These are phyloP conservation scores for Lerema accius DNA, from an alignment of 1,140 invertebrate species.

Conservation along the genomic window DNA sequence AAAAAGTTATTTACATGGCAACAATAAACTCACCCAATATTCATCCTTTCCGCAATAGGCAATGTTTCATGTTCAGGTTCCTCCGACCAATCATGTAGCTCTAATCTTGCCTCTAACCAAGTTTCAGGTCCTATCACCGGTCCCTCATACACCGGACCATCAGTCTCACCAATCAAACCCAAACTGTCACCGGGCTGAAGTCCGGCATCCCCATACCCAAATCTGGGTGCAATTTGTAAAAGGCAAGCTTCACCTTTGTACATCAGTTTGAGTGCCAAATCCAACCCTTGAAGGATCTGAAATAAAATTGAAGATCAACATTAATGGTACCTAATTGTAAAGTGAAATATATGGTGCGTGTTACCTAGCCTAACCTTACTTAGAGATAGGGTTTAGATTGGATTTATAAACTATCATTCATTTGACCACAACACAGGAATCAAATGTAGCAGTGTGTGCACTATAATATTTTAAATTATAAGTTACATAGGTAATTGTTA, in stretches of 20 bases:
- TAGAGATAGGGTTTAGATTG: too few species aligned
- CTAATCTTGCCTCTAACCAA: conserved; percentile 61
- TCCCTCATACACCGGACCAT: conserved; percentile 83
- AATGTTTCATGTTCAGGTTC: conserved; percentile 74
- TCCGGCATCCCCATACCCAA: conserved; percentile 89
- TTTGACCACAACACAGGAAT: too few species aligned
- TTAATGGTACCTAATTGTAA: too few species aligned
- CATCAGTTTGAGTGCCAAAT: conserved; percentile 93
- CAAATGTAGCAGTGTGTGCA: too few species aligned
- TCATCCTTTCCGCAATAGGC: conserved; percentile 72
- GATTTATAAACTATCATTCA: too few species aligned
- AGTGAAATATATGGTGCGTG: too few species aligned
- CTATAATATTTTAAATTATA: too few species aligned
- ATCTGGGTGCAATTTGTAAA: conserved; percentile 88
- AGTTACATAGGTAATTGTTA: too few species aligned
- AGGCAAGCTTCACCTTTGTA: conserved; percentile 89
- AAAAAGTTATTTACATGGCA: too few species aligned
- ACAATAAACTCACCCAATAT: conserved; percentile 71
- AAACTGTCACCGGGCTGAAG: conserved; percentile 87
- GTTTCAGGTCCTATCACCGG: conserved; percentile 59
- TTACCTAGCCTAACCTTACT: too few species aligned
- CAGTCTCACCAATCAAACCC: conserved; percentile 84
- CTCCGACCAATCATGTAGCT: conserved; percentile 73
- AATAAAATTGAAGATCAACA: conserved; percentile 37
- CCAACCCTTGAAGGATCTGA: conserved; percentile 89